Conservation (phyloP, 2,113 vertebrate genomes). For the Zosterops borbonicus region DNA sequence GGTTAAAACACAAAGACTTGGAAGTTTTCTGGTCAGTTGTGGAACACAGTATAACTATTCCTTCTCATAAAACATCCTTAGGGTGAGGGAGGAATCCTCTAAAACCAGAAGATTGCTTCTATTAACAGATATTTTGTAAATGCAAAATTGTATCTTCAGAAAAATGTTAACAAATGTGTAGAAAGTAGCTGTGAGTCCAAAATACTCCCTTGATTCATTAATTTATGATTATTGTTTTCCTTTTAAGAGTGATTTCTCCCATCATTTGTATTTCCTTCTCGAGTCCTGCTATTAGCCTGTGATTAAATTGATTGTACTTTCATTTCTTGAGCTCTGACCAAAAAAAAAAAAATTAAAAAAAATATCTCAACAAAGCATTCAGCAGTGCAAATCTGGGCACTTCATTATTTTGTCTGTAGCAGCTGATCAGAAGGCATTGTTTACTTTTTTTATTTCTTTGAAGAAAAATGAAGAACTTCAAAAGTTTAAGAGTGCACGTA, state of each 20-base stretch:
- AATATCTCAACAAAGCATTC: neutral
- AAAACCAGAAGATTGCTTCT: neutral
- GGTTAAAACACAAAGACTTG: neutral
- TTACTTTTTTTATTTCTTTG: neutral
- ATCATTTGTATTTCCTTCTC: neutral
- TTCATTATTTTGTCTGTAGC: neutral
- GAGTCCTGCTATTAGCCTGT: neutral
- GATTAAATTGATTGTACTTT: neutral
- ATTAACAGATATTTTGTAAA: neutral
- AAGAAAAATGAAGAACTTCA: neutral
- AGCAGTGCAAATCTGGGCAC: neutral
- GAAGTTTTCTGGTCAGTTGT: neutral
- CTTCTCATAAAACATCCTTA: neutral
- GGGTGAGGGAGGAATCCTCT: neutral
- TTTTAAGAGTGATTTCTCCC: neutral
- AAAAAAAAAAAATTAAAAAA: neutral
- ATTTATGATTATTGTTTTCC: neutral
- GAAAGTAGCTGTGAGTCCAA: neutral
- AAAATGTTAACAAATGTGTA: neutral
- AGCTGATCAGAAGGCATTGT: neutral
- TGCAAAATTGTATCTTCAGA: neutral
- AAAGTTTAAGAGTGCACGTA: neutral
- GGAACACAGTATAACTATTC: neutral
- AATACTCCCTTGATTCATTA: neutral
- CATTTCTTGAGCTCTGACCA: neutral